Evolutionary conservation across 2,888 invertebrate species (phyloP), one percentile per base, ranked within the genome.

Genomic region (Pollenia labialis): DNA sequence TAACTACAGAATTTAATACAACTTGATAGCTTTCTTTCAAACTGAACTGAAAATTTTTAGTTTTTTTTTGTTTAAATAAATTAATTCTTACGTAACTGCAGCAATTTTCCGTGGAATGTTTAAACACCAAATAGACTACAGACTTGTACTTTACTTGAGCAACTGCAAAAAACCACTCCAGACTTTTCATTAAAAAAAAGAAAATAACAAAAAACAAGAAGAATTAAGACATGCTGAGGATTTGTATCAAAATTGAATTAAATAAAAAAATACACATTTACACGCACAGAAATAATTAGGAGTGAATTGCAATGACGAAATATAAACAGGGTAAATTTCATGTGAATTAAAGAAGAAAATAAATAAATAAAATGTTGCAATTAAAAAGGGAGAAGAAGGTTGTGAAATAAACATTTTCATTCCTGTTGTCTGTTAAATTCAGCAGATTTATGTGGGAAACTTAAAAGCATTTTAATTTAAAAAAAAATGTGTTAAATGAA

Each of bases 391-490:
- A 64, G 32, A 7, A 23, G 32, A 4, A 23, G 32, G 8, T 8
- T 46, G 14, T 9, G 40, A 66, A 58, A 66, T 4, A 56, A 16
- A 48, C 32, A 48, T 56, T 48, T 54, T 58, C 6, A 74, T 42
- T 60, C 12, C 2, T 75, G 54, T 23, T 32, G 56, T 52, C 56
- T 12, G n/a, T 44, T 77, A 44, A n/a, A 62, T 46, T 12, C 11
- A 44, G 42, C 32, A 79, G 42, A 77, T 72, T 77, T 72, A 77
- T 77, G 77, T 84, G 83, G 16, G 81, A 81, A 66, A 74, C 14
- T 60, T 44, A 14, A 60, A 66, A 32, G 32, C 18, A 14, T 66
- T 79, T 58, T 68, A 14, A 16, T 66, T 14, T 46, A 11, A 40
- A 50, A 62, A 32, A 50, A 62, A 32, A 32, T 32, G 40, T n/a